Base-by-base conservation (phyloP, 2,888 invertebrate genomes). In the Caenorhabditis sp. region DNA sequence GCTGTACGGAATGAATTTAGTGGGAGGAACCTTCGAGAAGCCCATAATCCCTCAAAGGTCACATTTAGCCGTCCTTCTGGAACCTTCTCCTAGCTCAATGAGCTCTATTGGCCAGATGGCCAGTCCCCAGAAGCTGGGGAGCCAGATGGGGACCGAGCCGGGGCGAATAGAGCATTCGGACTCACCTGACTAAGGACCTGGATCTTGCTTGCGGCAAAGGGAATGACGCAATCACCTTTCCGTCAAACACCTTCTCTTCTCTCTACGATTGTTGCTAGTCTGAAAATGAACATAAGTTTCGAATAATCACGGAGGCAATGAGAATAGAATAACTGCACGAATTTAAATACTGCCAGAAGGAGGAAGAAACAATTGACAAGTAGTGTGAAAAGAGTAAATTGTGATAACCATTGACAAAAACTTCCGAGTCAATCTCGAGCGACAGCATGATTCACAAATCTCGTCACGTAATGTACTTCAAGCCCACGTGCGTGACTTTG, bases 161-260 rank as follows among this genome's bases (percentile, higher is more conserved):
- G 7, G 22, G 27, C 1, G n/a, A n/a, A n/a, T n/a, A n/a, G n/a
- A n/a, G n/a, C n/a, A n/a, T n/a, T 9, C 15, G 0, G 22, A 30
- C 68, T 48, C 26, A 68, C 68, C 68, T 68, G 68, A 68, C 41
- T 41, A 68, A 50, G 52, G 68, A 66, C 66, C 66, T 66, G 66
- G 20, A 26, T 66, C 48, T 66, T 66, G 65, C 65, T 65, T 65
- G 48, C 56, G 37, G 56, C 48, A 66, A 66, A 48, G 24, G 66
- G 66, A 56, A 39, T 66, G 66, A 56, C 66, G 55, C 55, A 55
- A 55, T 55, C 63, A 37, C 46, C 65, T 35, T 37, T 45, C 50
- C 55, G 56, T 66, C 65, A 58, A 58, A 59, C 68, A 52, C 68
- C 68, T 68, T 59, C 43, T 50, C 58, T 59, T 68, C 58, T 58